Evolutionary conservation across 2,797 vertebrate species (phyloP), one percentile per base, ranked within the genome.

Genomic region (Tragelaphus oryx): DNA sequence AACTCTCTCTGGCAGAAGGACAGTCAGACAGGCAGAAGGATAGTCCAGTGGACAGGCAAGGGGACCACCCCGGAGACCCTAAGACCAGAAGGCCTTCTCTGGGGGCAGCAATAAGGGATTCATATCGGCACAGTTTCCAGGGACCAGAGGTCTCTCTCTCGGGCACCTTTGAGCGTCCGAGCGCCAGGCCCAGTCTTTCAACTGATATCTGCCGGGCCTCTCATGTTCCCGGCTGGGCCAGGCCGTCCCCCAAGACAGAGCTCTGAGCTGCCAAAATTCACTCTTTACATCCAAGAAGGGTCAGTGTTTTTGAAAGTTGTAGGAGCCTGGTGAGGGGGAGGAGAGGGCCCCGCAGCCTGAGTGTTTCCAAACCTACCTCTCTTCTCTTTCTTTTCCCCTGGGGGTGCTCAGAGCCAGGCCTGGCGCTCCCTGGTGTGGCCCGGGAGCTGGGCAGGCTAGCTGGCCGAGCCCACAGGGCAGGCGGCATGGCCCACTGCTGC

Each of bases 241-340:
- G 95, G 88, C 97, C 20, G 18, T 62, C 89, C 90, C 95, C 89
- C 62, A 92, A 94, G 93, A 89, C 94, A 3, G 74, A 74, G 78
- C 88, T 86, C 90, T 11, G 57, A 93, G 96, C 96, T 97, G 96
- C 97, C 97, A 97, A 97, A 98, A 97, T 96, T 97, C 96, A 95
- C 95, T 97, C 97, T 97, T 93, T 87, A 87, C 89, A 95, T 97
- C 96, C 95, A 97, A 97, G 96, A 97, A 88, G 71, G 94, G 85
- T 97, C 93, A 97, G 90, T 97, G 96, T 92, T 97, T 96, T 96
- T 95, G 85, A 96, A 97, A 97, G 97, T 93, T 96, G 96, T 81
- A 96, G 88, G 88, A 96, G 84, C 87, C 92, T 26, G 33, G 50
- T 0, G 37, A 81, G 26, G 48, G 90, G 68, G 54, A 86, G 83